These are phyloP conservation scores for Volucella zonaria DNA, from an alignment of 2,888 invertebrate genomes.

Conservation along the genomic window DNA sequence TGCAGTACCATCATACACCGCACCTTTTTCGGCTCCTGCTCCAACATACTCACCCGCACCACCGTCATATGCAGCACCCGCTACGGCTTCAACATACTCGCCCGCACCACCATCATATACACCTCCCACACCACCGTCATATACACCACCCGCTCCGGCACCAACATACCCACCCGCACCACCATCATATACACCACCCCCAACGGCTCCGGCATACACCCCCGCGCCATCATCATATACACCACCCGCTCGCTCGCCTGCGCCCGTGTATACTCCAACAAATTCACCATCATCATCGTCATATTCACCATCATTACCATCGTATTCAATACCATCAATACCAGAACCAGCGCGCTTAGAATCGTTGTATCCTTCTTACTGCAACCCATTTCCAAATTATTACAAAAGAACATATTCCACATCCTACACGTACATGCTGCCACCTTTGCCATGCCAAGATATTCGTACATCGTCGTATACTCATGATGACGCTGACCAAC, in stretches of 20 bases:
- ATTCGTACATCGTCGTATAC: conserved; percentile 1
- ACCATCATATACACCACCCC: conserved; percentile 35
- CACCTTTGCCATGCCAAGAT: conserved; percentile 29
- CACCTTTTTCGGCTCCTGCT: conserved; percentile 4
- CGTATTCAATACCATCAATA: conserved; percentile 16
- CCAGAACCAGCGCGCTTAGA: conserved; percentile 1
- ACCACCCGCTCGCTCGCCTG: not conserved
- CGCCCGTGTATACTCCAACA: not conserved
- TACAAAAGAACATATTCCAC: conserved; percentile 62
- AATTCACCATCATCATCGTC: conserved; percentile 18
- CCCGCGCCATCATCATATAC: not conserved
- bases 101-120: not conserved
- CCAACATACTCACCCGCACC: conserved; percentile 25
- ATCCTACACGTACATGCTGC: conserved; percentile 59
- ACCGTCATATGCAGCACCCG: conserved; percentile 38
- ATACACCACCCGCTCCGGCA: conserved; percentile 7
- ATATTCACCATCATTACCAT: conserved; percentile 2
- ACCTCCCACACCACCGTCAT: not conserved
- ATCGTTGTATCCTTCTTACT: conserved; percentile 13
- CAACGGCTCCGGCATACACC: not conserved
- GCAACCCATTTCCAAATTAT: conserved; percentile 37
- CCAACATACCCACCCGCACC: conserved; percentile 25
- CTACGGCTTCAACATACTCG: not conserved
- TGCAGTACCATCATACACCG: conserved; percentile 33
- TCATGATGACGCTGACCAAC: conserved; percentile 52